Conservation (phyloP, 1,140 invertebrate species). For the Nautilus pompilius region DNA sequence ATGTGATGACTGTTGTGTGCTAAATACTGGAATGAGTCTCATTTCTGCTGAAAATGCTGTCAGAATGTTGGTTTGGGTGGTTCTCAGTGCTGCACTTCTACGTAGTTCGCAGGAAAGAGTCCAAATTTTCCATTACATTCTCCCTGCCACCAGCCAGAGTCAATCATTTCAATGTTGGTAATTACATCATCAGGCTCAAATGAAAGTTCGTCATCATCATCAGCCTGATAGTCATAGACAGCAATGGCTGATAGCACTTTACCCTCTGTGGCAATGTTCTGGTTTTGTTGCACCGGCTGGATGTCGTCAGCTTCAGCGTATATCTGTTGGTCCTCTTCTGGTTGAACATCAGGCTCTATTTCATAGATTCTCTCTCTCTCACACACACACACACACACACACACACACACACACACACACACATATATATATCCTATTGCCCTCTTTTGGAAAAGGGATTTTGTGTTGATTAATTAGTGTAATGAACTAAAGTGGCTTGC, state of each 20-base stretch:
- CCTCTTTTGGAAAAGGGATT: too few relatives aligned
- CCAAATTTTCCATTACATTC: constrained; percentile 79
- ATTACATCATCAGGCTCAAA: constrained; percentile 94
- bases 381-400: neutral
- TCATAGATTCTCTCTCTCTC: neutral
- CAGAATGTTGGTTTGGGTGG: too few relatives aligned
- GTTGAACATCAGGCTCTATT: too few relatives aligned
- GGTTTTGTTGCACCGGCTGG: too few relatives aligned
- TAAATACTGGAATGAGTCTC: too few relatives aligned
- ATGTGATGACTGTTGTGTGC: too few relatives aligned
- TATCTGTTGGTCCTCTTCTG: constrained; percentile 6
- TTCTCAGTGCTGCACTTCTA: constrained; percentile 64
- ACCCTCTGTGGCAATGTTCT: too few relatives aligned
- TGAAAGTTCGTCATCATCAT: constrained; percentile 89
- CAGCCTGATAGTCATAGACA: constrained; percentile 88
- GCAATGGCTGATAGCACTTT: constrained; percentile 72
- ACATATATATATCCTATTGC: neutral
- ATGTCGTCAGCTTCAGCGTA: neutral
- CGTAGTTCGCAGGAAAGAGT: constrained; percentile 92
- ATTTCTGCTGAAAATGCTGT: too few relatives aligned
- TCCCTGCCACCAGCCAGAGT: constrained; percentile 95
- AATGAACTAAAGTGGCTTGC: neutral
- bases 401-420: neutral
- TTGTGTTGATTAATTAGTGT: too few relatives aligned
- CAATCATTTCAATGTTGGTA: constrained; percentile 86